phyloP scores from a whole-genome alignment of 2,888 invertebrate genomes.

The Agapetus fuscipes region DNA sequence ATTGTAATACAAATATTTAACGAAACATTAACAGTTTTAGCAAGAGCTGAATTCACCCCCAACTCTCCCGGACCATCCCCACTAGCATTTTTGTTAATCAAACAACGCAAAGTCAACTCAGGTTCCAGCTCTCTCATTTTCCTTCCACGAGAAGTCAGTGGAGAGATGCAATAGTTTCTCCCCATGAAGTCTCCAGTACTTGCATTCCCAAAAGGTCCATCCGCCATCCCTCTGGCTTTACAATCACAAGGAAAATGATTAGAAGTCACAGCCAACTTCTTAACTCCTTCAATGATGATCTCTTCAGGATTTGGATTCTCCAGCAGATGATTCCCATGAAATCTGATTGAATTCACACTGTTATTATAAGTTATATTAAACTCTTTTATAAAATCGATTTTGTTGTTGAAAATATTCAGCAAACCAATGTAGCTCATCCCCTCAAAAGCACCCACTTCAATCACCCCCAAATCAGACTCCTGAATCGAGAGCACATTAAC shows the following conservation, averaged over 20 bases:
- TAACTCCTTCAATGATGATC: slow-evolving; percentile 60
- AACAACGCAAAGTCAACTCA: slow-evolving; percentile 11
- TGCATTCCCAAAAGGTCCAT: slow-evolving; percentile 63
- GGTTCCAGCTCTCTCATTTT: slow-evolving; percentile 54
- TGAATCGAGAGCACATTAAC: slow-evolving; percentile 68
- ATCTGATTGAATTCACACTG: slow-evolving; percentile 57
- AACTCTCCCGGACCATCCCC: slow-evolving; percentile 16
- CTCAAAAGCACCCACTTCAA: slow-evolving; percentile 65
- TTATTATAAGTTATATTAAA: slow-evolving; percentile 60
- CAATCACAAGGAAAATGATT: slow-evolving; percentile 87
- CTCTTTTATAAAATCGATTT: slow-evolving; percentile 59
- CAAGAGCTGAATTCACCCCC: slow-evolving; percentile 9
- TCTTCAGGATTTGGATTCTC: slow-evolving; percentile 58
- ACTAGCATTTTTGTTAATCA: slow-evolving; percentile 5
- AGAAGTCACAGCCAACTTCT: slow-evolving; percentile 58
- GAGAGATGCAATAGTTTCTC: slow-evolving; percentile 78
- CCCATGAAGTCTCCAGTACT: slow-evolving; percentile 56
- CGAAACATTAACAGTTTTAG: no score
- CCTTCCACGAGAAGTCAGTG: slow-evolving; percentile 69
- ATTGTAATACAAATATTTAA: no score
- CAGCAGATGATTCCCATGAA: slow-evolving; percentile 75
- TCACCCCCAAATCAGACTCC: slow-evolving; percentile 71
- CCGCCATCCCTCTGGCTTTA: slow-evolving; percentile 65
- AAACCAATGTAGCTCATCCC: slow-evolving; percentile 62
- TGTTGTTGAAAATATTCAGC: slow-evolving; percentile 68